Percentiles rank a stretch among this genome's conserved stretches.
phyloP scores from a whole-genome alignment of 2,797 vertebrate species.

The Siniperca obscura region DNA sequence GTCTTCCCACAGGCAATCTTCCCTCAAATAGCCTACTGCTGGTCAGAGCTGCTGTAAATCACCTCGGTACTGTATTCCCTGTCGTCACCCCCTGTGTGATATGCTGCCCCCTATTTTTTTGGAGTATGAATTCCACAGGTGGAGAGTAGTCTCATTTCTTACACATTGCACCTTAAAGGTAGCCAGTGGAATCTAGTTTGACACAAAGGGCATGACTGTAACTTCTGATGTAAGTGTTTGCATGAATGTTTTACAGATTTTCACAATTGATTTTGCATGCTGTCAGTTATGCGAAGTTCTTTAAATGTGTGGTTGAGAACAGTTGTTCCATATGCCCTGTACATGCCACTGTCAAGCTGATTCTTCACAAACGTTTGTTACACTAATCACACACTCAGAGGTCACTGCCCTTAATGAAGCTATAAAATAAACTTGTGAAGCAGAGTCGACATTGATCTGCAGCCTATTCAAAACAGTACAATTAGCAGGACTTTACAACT shows the following conservation, averaged over 20 bases:
- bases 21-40: no score
- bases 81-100: no score
- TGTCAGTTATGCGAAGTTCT: constrained; percentile 14
- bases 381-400: constrained; percentile 55
- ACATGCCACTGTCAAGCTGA: constrained; percentile 22
- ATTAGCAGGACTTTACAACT: constrained; percentile 39
- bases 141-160: no score
- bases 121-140: no score
- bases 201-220: neutral
- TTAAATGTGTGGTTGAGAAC: neutral
- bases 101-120: no score
- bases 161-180: neutral
- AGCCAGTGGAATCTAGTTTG: neutral
- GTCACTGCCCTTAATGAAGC: constrained; percentile 46
- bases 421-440: constrained; percentile 41
- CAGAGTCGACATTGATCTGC: constrained; percentile 33
- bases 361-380: constrained; percentile 35
- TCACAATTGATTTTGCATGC: constrained; percentile 20
- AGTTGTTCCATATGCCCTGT: constrained; percentile 7
- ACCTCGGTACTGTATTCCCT: no score
- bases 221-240: constrained; percentile 1
- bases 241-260: constrained; percentile 13
- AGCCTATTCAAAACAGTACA: constrained; percentile 33
- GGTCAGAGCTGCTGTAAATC: no score
- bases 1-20: no score